phyloP scores from a whole-genome alignment of 1,140 invertebrate species.

The Pinna nobilis region DNA sequence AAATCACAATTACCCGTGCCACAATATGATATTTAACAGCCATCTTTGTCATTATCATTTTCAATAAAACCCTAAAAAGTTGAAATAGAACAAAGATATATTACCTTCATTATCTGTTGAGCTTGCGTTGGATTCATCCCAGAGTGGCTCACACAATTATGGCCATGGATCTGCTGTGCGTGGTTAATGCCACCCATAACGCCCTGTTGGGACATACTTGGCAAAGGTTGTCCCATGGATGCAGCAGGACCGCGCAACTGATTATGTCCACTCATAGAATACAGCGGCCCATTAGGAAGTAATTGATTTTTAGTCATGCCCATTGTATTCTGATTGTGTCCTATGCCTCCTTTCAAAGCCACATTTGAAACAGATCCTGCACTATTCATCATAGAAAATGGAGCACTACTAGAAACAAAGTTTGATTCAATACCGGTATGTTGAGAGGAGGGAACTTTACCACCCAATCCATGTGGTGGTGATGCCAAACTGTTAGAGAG shows the following conservation, averaged over 20 bases:
- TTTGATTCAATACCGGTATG: conserved; percentile 30
- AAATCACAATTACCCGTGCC: neutral
- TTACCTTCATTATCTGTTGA: conserved; percentile 59
- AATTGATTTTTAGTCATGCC: conserved; percentile 44
- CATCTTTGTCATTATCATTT: conserved; percentile 14
- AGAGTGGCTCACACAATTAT: conserved; percentile 60
- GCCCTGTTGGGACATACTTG: conserved; percentile 51
- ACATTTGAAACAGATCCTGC: conserved; percentile 28
- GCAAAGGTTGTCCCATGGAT: conserved; percentile 38
- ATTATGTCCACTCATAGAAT: conserved; percentile 52
- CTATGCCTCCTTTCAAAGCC: conserved; percentile 15
- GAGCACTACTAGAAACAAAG: conserved; percentile 54
- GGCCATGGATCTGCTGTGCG: conserved; percentile 49
- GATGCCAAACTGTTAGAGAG: conserved; percentile 57
- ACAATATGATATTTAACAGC: conserved; percentile 1
- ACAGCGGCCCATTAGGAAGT: conserved; percentile 71
- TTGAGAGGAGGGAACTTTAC: conserved; percentile 24
- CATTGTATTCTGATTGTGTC: conserved; percentile 10
- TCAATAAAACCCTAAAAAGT: neutral
- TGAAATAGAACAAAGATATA: too few relatives aligned
- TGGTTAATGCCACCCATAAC: conserved; percentile 54
- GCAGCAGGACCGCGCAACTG: conserved; percentile 33
- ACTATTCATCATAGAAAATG: conserved; percentile 25
- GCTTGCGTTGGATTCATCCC: conserved; percentile 53
- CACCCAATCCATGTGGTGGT: conserved; percentile 52